phyloP scores from a whole-genome alignment of 2,797 vertebrate genomes.

The Pristis pectinata region DNA sequence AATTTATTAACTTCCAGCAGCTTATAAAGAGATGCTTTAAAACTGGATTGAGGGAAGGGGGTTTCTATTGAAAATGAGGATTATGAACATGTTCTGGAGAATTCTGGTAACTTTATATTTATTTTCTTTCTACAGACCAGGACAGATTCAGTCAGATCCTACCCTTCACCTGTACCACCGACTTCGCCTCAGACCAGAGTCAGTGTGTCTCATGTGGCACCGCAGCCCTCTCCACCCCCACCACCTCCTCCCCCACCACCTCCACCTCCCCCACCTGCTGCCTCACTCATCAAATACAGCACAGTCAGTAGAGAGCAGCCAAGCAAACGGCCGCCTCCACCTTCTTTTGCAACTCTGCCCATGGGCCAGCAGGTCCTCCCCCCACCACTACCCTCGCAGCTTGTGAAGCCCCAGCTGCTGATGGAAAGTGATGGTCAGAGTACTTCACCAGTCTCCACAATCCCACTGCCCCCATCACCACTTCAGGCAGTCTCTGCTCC shows the following conservation, averaged over 20 bases:
- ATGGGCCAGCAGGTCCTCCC: slow-evolving; percentile 44
- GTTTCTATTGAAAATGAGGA: background rate
- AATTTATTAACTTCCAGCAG: background rate
- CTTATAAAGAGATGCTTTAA: background rate
- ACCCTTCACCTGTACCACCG: slow-evolving; percentile 66
- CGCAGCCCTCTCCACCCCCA: slow-evolving; percentile 55
- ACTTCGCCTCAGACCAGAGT: slow-evolving; percentile 64
- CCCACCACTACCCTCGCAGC: slow-evolving; percentile 42
- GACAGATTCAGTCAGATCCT: slow-evolving; percentile 64
- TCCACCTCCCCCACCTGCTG: slow-evolving; percentile 52
- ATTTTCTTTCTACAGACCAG: slow-evolving; percentile 52
- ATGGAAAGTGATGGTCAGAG: slow-evolving; percentile 56
- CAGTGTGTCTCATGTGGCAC: slow-evolving; percentile 58
- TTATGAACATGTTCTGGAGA: background rate
- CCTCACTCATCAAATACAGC: slow-evolving; percentile 74
- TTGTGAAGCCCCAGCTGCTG: slow-evolving; percentile 60
- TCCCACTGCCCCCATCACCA: slow-evolving; percentile 64
- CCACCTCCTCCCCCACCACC: slow-evolving; percentile 57
- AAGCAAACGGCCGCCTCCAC: slow-evolving; percentile 57
- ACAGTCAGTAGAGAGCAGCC: slow-evolving; percentile 80
- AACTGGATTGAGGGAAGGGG: background rate
- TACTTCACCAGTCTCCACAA: slow-evolving; percentile 67
- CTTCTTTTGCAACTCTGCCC: slow-evolving; percentile 51
- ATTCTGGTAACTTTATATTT: background rate
- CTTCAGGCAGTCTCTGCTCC: slow-evolving; percentile 77